Base-by-base conservation (phyloP, 2,797 vertebrate species). In the Labeo calbasu region DNA sequence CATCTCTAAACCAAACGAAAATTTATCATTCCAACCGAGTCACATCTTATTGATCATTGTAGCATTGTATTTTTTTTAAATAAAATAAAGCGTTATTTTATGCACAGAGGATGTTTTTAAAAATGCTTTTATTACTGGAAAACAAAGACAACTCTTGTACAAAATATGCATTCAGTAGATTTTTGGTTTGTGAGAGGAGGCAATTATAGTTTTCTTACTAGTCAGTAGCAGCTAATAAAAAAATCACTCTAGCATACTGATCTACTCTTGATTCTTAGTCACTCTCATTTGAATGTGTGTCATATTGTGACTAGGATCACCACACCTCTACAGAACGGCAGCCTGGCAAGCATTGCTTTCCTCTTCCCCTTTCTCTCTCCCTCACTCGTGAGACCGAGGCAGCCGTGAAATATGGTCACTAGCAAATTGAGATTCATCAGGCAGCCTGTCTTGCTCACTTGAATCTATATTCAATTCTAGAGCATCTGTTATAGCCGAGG, bases 401-500 rank as follows among this genome's bases (percentile, higher is more conserved):
- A 86, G 90, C 92, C 84, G 88, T 93, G 92, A 94, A 93, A 93
- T 92, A 95, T 93, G 91, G 91, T 92, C 91, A 88, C 89, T 89
- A 73, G 89, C 90, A 93, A 93, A 94, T 94, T 93, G 92, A 94
- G 92, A 94, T 94, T 93, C 93, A 94, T 93, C 93, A 92, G 90
- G 92, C 92, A 90, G 82, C 90, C 92, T 92, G 92, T 92, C 91
- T 92, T 87, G 91, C 93, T 92, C 92, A 90, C 89, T 91, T 92
- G 93, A 94, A 95, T 94, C 93, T 94, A 94, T 94, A 94, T 94
- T 94, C 93, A 91, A 92, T 94, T 94, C 91, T 91, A 79, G 86
- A 93, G 92, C 92, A 94, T 93, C 93, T 93, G 92, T 93, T 92
- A 92, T 91, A 89, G 92, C 89, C 14, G 88, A 90, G 92, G 90